These are phyloP conservation scores for Himalopsyche anomala DNA, from an alignment of 2,888 invertebrate genomes.

Conservation along the genomic window DNA sequence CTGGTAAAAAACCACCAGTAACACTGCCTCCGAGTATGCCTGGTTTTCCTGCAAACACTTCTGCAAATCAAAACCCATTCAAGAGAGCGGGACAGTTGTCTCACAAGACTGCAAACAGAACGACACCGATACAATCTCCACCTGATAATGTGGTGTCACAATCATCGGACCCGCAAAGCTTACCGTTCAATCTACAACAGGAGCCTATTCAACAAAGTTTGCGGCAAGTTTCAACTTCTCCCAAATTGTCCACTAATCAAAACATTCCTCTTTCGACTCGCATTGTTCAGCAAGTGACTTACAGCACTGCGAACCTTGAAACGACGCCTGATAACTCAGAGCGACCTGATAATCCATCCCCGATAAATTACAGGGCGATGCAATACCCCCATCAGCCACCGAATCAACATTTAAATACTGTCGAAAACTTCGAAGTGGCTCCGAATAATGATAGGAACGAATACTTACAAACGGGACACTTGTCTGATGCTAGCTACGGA, in stretches of 20 bases:
- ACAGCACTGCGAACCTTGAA: conserved; percentile 79
- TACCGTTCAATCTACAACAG: conserved; percentile 68
- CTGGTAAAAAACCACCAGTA: conserved; percentile 67
- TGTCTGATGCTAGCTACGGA: conserved; percentile 78
- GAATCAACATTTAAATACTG: conserved; percentile 68
- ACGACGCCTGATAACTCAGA: conserved; percentile 83
- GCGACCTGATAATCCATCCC: conserved; percentile 75
- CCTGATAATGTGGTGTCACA: conserved; percentile 66
- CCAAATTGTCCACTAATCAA: conserved; percentile 61
- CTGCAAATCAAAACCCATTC: conserved; percentile 72
- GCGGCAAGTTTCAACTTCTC: conserved; percentile 63
- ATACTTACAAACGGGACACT: conserved; percentile 86
- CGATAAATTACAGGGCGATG: conserved; percentile 69
- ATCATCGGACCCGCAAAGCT: conserved; percentile 66
- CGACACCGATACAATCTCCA: conserved; percentile 65
- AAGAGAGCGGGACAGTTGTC: conserved; percentile 74
- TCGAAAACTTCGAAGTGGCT: conserved; percentile 79
- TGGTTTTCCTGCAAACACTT: conserved; percentile 63
- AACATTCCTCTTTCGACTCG: conserved; percentile 71
- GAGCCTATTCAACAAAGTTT: conserved; percentile 63
- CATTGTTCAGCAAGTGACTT: conserved; percentile 71
- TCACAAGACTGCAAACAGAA: conserved; percentile 72
- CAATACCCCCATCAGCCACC: conserved; percentile 67
- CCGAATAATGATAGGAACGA: conserved; percentile 85
- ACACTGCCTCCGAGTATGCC: conserved; percentile 67